A percentile compares a stretch with the other conserved stretches of the same genome.
These are phyloP conservation scores for Eublepharis macularius DNA, from an alignment of 2,113 vertebrate genomes.

Conservation along the genomic window DNA sequence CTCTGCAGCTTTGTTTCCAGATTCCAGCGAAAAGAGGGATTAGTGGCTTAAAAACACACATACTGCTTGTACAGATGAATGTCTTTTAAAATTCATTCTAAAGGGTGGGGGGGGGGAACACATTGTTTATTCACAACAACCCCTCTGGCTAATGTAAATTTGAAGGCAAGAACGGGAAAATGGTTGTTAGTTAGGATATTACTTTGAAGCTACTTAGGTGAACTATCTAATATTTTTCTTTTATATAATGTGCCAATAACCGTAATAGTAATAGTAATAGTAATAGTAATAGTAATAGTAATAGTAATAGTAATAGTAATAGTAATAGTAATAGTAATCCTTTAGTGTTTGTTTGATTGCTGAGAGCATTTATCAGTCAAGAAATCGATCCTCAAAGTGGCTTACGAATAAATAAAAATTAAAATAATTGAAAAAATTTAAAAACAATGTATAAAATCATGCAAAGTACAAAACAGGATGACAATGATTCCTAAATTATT, in stretches of 20 bases:
- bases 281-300: neutral
- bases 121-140: slow-evolving; percentile 1
- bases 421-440: no score
- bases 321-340: no score
- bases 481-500: no score
- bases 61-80: neutral
- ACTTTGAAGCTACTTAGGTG: neutral
- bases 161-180: neutral
- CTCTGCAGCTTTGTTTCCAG: slow-evolving; percentile 30
- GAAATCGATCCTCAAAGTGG: no score
- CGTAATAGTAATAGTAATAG: neutral
- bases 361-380: no score
- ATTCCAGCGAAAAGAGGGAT: slow-evolving; percentile 62
- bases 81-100: slow-evolving; percentile 9
- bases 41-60: slow-evolving; percentile 54
- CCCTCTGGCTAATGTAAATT: neutral
- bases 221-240: neutral
- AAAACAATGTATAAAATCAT: no score
- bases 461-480: no score
- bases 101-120: neutral
- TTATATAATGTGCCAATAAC: neutral
- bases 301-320: no score
- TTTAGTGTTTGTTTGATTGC: no score
- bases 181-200: neutral
- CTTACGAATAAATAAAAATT: no score